Evolutionary conservation across 2,797 vertebrate species (phyloP), one percentile per base, ranked within the genome.

Genomic region (Sebastiscus tertius): DNA sequence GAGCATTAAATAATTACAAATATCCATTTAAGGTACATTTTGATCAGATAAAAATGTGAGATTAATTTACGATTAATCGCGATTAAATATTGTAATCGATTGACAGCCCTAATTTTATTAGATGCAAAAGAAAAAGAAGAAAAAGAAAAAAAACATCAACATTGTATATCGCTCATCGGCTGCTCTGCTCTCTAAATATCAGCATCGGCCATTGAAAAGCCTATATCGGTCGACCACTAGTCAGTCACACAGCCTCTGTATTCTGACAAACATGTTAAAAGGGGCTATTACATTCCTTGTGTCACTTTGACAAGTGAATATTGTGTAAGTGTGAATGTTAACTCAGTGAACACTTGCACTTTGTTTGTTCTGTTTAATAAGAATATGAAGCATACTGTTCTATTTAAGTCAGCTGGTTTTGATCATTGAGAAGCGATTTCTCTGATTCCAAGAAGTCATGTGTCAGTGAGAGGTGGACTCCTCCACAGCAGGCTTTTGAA

Each of bases 381-480:
- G 6, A 34, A 20, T 13, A 67, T 66, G 22, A 81, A 65, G 16
- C 34, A 55, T 12, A 16, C 31, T 46, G 11, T 58, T 27, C 66
- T 63, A 8, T 72, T 71, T 18, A 33, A 29, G 29, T 42, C 77
- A 83, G 70, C 75, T 81, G 69, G 60, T n/a, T 75, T 70, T 34
- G 27, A 55, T 84, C 80, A 75, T 46, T 69, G 6, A 34, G 52
- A 82, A 54, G 34, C 11, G 10, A 83, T 81, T 78, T 79, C 20
- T 72, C 13, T 63, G 5, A 58, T 78, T 83, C 76, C 58, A 66
- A 79, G 66, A 81, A 77, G 42, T 64, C 8, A 58, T 83, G 77
- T 78, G 70, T 76, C 63, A 60, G 31, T 74, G 26, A 26, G 10
- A 73, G 22, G 39, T 34, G 13, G 67, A 72, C 66, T 78, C 72